Conservation (phyloP, 1,140 invertebrate genomes). For the Pteromalus puparum region DNA sequence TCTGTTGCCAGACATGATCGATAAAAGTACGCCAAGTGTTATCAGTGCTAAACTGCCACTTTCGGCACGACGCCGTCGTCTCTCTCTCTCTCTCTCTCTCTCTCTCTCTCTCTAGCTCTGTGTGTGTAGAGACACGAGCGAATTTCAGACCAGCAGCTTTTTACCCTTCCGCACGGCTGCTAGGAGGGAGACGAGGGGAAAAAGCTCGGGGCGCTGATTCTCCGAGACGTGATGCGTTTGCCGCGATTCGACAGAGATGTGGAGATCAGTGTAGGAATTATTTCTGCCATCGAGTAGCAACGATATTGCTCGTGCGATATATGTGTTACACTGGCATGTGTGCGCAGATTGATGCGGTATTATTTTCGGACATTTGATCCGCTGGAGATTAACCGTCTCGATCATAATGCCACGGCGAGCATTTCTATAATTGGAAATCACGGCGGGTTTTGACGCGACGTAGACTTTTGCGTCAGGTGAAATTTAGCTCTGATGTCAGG, state of each 20-base stretch:
- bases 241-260: neutral
- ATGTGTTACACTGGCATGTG: too few species aligned
- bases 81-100: too few species aligned
- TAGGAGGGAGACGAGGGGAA: neutral
- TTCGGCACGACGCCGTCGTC: constrained; percentile 20
- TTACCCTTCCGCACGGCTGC: constrained; percentile 17
- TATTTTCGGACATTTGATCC: neutral
- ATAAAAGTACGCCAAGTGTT: constrained; percentile 74
- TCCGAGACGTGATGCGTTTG: neutral
- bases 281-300: neutral
- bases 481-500: too few species aligned
- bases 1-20: constrained; percentile 74
- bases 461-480: too few species aligned
- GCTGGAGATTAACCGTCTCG: neutral
- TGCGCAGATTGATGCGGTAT: neutral
- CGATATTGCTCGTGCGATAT: neutral
- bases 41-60: constrained; percentile 70
- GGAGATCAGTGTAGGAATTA: neutral
- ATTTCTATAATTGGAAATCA: constrained; percentile 1
- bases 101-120: too few species aligned
- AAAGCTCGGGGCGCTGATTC: constrained; percentile 12
- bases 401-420: neutral
- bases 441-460: too few species aligned
- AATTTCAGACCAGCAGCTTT: constrained; percentile 4
- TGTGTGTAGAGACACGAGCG: neutral